phyloP scores from a whole-genome alignment of 2,888 invertebrate genomes.

The Orchestes rusci region DNA sequence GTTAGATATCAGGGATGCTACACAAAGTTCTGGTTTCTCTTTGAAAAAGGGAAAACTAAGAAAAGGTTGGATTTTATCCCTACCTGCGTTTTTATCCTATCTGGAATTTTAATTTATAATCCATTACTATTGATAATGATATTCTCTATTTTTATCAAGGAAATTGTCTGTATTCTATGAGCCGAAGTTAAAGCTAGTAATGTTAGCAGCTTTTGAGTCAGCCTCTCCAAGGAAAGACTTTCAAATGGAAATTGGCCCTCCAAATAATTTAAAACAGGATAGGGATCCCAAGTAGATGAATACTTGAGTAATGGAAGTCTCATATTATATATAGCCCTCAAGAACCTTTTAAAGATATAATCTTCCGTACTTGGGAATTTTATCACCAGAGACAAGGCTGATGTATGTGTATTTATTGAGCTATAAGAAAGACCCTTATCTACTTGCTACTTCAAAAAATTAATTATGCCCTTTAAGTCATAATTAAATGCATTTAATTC shows the following conservation, averaged over 20 bases:
- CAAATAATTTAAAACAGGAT: conserved; percentile 9
- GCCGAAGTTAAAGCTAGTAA: conserved; percentile 13
- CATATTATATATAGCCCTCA: conserved; percentile 2
- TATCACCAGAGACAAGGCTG: conserved; percentile 5
- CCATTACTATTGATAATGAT: conserved; percentile 3
- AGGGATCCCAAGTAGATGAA: conserved; percentile 8
- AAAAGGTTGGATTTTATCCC: conserved; percentile 13
- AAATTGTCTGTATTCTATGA: conserved; percentile 15
- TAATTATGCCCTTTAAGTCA: conserved; percentile 3
- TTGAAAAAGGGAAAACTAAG: conserved; percentile 5
- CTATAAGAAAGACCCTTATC: conserved; percentile 7
- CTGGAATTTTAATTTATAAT: conserved; percentile 16
- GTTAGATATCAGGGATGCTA: conserved; percentile 1
- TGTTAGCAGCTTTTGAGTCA: conserved; percentile 13
- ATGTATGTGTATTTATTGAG: conserved; percentile 7
- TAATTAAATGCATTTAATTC: conserved; percentile 5
- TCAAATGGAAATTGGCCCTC: conserved; percentile 8
- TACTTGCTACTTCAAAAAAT: conserved; percentile 1
- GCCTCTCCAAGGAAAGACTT: conserved; percentile 8
- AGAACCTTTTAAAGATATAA: conserved; percentile 2
- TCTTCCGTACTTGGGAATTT: neutral
- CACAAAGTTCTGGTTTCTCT: conserved; percentile 9
- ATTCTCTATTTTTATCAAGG: conserved; percentile 13
- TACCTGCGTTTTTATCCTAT: conserved; percentile 15
- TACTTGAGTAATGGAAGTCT: conserved; percentile 1